A percentile compares a stretch with the other conserved stretches of the same genome.
phyloP scores from a whole-genome alignment of 2,888 invertebrate genomes.

The Rhimphoctona megacephalus region DNA sequence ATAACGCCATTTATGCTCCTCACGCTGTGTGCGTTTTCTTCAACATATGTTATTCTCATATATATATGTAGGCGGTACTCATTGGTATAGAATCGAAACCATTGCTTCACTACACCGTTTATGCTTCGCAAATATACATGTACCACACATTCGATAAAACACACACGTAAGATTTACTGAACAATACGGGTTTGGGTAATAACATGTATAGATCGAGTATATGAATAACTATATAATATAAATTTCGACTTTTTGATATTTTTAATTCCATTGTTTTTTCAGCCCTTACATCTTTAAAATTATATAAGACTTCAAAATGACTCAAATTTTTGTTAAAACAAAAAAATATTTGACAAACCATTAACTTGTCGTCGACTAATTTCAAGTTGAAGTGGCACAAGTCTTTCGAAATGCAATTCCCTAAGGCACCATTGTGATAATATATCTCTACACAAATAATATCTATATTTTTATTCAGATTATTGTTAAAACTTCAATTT shows the following conservation, averaged over 20 bases:
- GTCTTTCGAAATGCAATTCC: too few relatives aligned
- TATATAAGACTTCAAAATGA: too few relatives aligned
- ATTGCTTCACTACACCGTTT: slow-evolving; percentile 18
- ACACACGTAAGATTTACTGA: not conserved
- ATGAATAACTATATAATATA: too few relatives aligned
- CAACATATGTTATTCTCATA: slow-evolving; percentile 2
- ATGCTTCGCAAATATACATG: slow-evolving; percentile 6
- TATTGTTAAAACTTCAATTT: too few relatives aligned
- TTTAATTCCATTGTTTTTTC: too few relatives aligned
- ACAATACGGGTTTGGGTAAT: not conserved
- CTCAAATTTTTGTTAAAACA: not conserved
- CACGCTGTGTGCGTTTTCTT: slow-evolving; percentile 23
- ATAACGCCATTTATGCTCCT: slow-evolving; percentile 41
- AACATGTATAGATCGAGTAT: not conserved
- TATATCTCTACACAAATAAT: too few relatives aligned
- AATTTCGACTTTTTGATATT: too few relatives aligned
- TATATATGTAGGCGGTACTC: not conserved
- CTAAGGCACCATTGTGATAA: too few relatives aligned
- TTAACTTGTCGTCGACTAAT: not conserved
- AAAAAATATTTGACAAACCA: not conserved
- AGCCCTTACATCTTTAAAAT: too few relatives aligned
- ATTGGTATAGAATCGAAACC: slow-evolving; percentile 21
- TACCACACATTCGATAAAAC: not conserved
- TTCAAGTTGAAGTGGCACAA: not conserved
- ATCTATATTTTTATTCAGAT: too few relatives aligned